These are phyloP conservation scores for Andrena hattorfiana DNA, from an alignment of 2,888 invertebrate genomes.

Conservation along the genomic window DNA sequence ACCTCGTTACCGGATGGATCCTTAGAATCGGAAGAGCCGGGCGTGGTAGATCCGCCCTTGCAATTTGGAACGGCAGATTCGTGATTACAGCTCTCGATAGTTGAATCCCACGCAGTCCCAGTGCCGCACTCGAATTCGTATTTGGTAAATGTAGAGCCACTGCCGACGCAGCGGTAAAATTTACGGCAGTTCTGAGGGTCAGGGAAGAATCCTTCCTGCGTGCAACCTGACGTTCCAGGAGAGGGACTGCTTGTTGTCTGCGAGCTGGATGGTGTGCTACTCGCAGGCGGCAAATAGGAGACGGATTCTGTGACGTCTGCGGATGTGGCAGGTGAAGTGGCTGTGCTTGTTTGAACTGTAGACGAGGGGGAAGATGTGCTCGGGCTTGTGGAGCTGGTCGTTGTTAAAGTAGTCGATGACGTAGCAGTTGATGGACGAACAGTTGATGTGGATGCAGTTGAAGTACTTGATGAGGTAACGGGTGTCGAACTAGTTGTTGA, in stretches of 20 bases:
- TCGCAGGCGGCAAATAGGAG: constrained; percentile 37
- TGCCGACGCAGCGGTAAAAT: constrained; percentile 91
- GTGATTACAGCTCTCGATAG: constrained; percentile 88
- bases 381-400: constrained; percentile 1
- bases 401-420: background rate
- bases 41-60: constrained; percentile 55
- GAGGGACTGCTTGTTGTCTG: background rate
- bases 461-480: background rate
- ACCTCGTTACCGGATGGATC: constrained; percentile 57
- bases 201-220: constrained; percentile 89
- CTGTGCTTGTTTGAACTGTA: constrained; percentile 1
- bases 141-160: constrained; percentile 85
- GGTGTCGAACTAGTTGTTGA: constrained; percentile 24
- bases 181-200: constrained; percentile 89
- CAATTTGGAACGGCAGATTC: constrained; percentile 85
- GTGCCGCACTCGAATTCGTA: constrained; percentile 88
- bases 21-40: constrained; percentile 25
- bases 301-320: constrained; percentile 34
- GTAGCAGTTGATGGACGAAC: background rate
- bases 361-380: background rate
- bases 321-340: background rate
- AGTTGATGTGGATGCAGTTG: background rate
- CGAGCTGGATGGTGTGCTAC: background rate
- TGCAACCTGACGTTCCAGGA: constrained; percentile 83
- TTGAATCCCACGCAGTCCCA: constrained; percentile 90